Evolutionary conservation across 1,140 invertebrate genomes (phyloP), one percentile per base, ranked within the genome.

Genomic region (Drosophila nigromelanica): DNA sequence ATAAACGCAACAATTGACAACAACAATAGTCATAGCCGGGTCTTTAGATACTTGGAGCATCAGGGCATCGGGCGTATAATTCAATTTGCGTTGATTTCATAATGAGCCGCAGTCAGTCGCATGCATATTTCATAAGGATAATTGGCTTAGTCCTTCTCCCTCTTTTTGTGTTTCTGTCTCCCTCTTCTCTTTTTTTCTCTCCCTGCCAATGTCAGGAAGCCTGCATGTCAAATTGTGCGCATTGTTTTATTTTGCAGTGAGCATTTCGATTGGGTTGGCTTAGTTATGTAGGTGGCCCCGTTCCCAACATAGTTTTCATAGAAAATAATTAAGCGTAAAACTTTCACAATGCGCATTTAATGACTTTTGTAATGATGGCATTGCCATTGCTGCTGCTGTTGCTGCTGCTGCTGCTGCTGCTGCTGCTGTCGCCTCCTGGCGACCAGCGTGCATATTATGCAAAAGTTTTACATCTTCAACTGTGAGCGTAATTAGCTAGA

Each of bases 81-180:
- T 58, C 40, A 64, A 63, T 56, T 61, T 61, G 69, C 56, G 66
- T n/a, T 60, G 51, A 69, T 71, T 76, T 67, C 30, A 63, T 70
- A 73, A 81, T 76, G 68, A 66, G 73, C 47, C 40, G 10, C 63
- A 47, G 10, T 59, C 48, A 47, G 10, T 59, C 48, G 24, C 47
- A 43, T 50, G 64, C 73, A 76, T 80, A 76, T 77, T 81, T 81
- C 24, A 70, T 68, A 55, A 40, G 11, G 7, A 59, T 76, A 80
- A 80, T 85, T 85, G 82, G 39, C 55, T 68, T 24, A 11, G 11
- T 37, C 18, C 39, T 6, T 12, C 18, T 10, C 27, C 8, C 5
- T 4, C n/a, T 21, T 12, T n/a, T 0, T 8, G 24, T 7, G 0
- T 18, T 1, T 35, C 42, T 21, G 15, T 10, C 18, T n/a, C n/a